A percentile compares a stretch with the other conserved stretches of the same genome.
These are phyloP conservation scores for Calosoma granatense DNA, from an alignment of 1,140 invertebrate genomes.

Conservation along the genomic window DNA sequence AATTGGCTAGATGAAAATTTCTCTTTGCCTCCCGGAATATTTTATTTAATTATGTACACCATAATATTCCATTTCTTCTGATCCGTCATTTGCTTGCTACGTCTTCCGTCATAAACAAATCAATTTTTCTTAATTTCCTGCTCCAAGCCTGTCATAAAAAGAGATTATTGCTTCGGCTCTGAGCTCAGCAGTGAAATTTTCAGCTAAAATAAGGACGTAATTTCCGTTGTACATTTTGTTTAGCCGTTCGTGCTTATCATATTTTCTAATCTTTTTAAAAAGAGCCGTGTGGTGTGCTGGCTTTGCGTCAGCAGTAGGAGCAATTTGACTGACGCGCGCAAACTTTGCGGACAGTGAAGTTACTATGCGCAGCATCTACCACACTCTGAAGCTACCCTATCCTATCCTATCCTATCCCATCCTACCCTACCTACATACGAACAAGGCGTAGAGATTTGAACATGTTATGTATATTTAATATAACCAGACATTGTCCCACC, in stretches of 20 bases:
- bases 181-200: background rate
- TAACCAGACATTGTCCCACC: too few relatives aligned
- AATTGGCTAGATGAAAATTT: background rate
- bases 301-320: background rate
- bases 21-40: background rate
- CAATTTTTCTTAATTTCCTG: slow-evolving; percentile 7
- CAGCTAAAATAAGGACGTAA: slow-evolving; percentile 1
- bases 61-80: background rate
- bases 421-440: too few relatives aligned
- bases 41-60: background rate
- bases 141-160: background rate
- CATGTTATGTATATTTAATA: too few relatives aligned
- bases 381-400: too few relatives aligned
- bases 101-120: background rate
- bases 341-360: too few relatives aligned
- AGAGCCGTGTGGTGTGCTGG: too few relatives aligned
- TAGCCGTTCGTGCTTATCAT: background rate
- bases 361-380: too few relatives aligned
- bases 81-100: background rate
- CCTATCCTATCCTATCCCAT: too few relatives aligned
- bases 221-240: slow-evolving; percentile 1
- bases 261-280: too few relatives aligned
- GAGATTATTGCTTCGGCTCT: background rate
- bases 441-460: too few relatives aligned
- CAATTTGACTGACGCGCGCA: background rate